phyloP scores from a whole-genome alignment of 2,797 vertebrate genomes.

The Pseudochirops corinnae region DNA sequence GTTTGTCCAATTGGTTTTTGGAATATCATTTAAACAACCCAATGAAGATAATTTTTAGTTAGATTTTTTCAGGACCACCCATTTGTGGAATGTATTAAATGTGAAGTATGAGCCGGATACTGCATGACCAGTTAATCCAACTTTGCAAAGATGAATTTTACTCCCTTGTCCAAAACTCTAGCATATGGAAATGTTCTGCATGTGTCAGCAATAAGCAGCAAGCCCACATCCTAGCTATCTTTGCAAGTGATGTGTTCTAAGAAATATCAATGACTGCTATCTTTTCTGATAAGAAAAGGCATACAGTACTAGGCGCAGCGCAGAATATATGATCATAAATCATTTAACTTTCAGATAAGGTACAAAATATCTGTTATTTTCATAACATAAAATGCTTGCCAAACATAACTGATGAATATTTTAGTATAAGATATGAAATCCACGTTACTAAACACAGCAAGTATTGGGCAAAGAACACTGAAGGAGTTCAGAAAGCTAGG shows the following conservation, averaged over 20 bases:
- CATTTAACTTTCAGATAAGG: constrained; percentile 24
- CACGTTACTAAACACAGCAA: not conserved
- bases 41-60: constrained; percentile 40
- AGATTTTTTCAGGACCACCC: not conserved
- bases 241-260: not conserved
- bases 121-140: not conserved
- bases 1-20: constrained; percentile 37
- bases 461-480: not conserved
- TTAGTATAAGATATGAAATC: constrained; percentile 22
- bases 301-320: constrained; percentile 27
- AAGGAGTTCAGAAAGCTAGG: not conserved
- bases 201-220: not conserved
- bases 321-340: not conserved
- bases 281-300: constrained; percentile 41
- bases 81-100: constrained; percentile 51
- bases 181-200: not conserved
- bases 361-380: not conserved
- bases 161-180: not conserved
- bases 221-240: not conserved
- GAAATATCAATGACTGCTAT: constrained; percentile 39
- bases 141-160: constrained; percentile 40
- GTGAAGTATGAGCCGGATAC: constrained; percentile 37
- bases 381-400: constrained; percentile 21
- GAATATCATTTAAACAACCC: not conserved
- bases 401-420: constrained; percentile 7